Evolutionary conservation across 2,113 vertebrate genomes (phyloP).

Genomic region (Ceuthmochares aereus): DNA sequence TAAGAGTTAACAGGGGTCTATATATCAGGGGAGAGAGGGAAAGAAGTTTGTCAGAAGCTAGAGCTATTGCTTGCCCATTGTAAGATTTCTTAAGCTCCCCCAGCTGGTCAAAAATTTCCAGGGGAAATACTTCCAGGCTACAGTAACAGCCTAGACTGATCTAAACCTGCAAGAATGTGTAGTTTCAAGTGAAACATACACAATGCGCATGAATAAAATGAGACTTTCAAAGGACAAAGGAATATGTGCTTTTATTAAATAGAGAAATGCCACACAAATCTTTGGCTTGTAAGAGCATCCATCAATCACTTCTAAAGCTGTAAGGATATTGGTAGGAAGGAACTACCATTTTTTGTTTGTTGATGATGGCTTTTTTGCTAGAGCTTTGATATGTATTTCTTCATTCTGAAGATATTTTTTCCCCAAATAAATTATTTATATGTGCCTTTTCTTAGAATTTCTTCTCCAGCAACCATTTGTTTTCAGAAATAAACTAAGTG

Average conservation of each 20-base stretch:
- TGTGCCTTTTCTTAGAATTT: not conserved
- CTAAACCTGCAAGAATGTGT: not conserved
- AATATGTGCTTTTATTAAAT: not conserved
- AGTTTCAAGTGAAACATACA: not conserved
- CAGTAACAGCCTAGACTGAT: not conserved
- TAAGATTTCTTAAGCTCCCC: not conserved
- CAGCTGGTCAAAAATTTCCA: not conserved
- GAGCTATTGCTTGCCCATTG: not conserved
- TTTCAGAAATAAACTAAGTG: not conserved
- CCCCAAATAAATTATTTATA: not conserved
- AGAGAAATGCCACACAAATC: not conserved
- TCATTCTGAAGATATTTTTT: not conserved
- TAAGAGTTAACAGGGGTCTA: not conserved
- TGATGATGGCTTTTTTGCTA: not conserved
- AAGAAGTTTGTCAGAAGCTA: not conserved
- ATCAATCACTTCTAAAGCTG: not conserved
- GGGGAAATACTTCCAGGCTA: not conserved
- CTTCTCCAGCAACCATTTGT: not conserved
- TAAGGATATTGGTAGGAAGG: not conserved
- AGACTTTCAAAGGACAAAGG: not conserved
- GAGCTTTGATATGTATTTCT: not conserved
- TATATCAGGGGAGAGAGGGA: not conserved
- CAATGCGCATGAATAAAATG: not conserved
- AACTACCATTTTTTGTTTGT: not conserved
- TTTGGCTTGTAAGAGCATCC: not conserved